Base-by-base conservation (phyloP, 1,140 invertebrate species). In the Chelonus insularis region DNA sequence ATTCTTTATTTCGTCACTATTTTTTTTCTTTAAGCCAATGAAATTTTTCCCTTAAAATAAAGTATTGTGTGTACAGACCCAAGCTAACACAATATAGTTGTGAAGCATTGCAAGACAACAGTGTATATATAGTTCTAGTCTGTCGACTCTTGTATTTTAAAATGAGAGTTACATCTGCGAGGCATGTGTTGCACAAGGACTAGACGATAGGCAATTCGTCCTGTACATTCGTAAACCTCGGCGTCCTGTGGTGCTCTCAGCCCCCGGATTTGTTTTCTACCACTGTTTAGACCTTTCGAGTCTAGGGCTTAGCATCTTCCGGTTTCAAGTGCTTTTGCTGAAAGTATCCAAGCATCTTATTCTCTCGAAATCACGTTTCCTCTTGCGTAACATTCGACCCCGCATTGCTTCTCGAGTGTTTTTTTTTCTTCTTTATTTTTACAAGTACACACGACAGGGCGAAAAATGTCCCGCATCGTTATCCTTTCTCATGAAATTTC, bases 171-270 rank as follows among this genome's bases (percentile, higher is more conserved):
- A 64, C 71, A 72, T 72, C 69, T 72, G 71, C 60, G 57, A 50
- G 45, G 62, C 71, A 72, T 72, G 71, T 72, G 68, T 67, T 68
- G 55, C 57, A 54, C n/a, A 55, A 55, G 39, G 62, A 47, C n/a
- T n/a, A n/a, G n/a, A n/a, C 43, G n/a, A 8, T 50, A 7, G 25
- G 25, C 25, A 47, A 52, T 18, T 14, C 41, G 29, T 37, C 14
- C 39, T 25, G 29, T 47, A 39, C 16, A 57, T 25, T 32, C 25
- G 29, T 36, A 58, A 21, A 18, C 48, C n/a, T 29, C n/a, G 50
- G 34, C 58, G 32, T 63, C 69, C 69, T 57, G 68, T 29, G 52
- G 69, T 32, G 68, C 21, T 11, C 34, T 36, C 34, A 16, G 8
- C 32, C 64, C 58, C 25, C 18, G 57, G 67, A 72, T 72, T 72